Evolutionary conservation across 64 coral and sea anemone genomes (phyloP).

Genomic region (Acropora yongei): DNA sequence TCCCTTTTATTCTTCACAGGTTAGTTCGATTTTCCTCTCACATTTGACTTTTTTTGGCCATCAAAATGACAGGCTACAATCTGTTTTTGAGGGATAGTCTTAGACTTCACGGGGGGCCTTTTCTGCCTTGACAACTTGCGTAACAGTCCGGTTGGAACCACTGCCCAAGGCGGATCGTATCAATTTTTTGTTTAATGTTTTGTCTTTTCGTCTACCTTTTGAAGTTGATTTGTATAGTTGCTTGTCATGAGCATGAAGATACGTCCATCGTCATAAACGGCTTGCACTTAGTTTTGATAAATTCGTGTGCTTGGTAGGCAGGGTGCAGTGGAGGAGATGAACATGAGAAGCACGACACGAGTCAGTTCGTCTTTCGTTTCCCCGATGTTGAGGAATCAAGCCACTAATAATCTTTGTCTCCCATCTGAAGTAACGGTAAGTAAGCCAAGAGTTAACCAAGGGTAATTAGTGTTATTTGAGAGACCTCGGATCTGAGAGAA

Average conservation of each 20-base stretch:
- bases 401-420: background rate
- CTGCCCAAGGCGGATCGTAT: no score
- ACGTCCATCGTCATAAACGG: no score
- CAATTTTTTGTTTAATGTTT: no score
- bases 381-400: background rate
- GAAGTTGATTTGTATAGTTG: background rate
- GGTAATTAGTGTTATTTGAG: no score
- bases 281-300: no score
- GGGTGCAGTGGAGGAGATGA: background rate
- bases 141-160: no score
- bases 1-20: constrained; percentile 77
- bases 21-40: background rate
- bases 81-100: background rate
- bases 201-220: no score
- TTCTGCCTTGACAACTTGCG: no score
- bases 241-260: background rate
- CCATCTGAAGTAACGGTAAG: constrained; percentile 43
- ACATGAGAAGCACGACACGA: background rate
- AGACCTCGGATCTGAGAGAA: no score
- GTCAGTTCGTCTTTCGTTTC: constrained; percentile 25
- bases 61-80: background rate
- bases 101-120: no score
- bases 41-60: background rate
- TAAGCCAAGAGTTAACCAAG: no score
- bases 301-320: background rate